Percentiles rank a stretch among this genome's conserved stretches.
phyloP scores from a whole-genome alignment of 64 coral and sea anemone species.

The Catalaphyllia jardinei region DNA sequence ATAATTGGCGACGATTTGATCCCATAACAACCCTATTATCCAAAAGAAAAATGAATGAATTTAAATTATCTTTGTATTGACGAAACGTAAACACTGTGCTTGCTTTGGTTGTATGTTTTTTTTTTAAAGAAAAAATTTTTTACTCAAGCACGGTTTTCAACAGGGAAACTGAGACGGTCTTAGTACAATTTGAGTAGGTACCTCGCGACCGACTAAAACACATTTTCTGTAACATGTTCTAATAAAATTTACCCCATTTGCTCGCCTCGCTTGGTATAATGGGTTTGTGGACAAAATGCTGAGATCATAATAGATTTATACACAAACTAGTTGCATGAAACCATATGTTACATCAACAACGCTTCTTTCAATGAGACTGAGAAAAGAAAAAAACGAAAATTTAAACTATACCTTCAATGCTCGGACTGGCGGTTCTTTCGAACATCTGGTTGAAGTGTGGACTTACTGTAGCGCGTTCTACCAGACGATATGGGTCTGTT shows the following conservation, averaged over 20 bases:
- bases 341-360: background rate
- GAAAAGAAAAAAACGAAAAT: background rate
- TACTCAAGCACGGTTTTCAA: background rate
- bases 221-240: background rate
- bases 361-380: background rate
- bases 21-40: slow-evolving; percentile 1
- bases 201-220: background rate
- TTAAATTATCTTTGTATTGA: background rate
- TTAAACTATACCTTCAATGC: background rate
- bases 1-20: background rate
- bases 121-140: background rate
- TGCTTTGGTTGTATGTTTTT: background rate
- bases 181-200: too few species aligned
- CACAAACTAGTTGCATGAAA: slow-evolving; percentile 5
- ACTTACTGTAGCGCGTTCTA: background rate
- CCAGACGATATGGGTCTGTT: slow-evolving; percentile 1
- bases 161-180: background rate
- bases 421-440: background rate
- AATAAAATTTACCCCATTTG: slow-evolving; percentile 18
- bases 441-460: background rate
- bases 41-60: slow-evolving; percentile 25
- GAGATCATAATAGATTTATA: background rate
- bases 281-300: background rate
- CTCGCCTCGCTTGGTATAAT: background rate
- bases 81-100: background rate